Percentiles rank a stretch among this genome's conserved stretches.
phyloP scores from a whole-genome alignment of 2,888 invertebrate species.

The Gymnocheta viridis region DNA sequence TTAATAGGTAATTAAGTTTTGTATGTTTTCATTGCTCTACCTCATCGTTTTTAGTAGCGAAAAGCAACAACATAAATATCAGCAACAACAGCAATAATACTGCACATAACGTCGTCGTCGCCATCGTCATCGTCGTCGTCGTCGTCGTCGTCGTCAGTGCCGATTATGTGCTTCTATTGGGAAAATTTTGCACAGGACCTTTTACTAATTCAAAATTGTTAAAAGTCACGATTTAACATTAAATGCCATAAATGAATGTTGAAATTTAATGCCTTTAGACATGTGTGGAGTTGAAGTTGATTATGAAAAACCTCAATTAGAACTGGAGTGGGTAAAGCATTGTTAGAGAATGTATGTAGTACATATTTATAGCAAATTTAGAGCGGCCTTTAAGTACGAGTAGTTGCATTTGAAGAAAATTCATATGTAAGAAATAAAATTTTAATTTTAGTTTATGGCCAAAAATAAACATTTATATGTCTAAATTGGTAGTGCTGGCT shows the following conservation, averaged over 20 bases:
- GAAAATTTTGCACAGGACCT: slow-evolving; percentile 36
- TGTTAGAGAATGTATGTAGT: not conserved
- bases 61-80: slow-evolving; percentile 17
- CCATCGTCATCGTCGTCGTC: not conserved
- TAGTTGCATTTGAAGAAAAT: not conserved
- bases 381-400: not conserved
- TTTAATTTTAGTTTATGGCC: not conserved
- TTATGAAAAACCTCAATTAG: slow-evolving; percentile 6
- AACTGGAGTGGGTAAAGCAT: not conserved
- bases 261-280: slow-evolving; percentile 42
- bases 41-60: slow-evolving; percentile 42
- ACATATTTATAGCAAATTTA: not conserved
- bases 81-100: not conserved
- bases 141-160: slow-evolving; percentile 5
- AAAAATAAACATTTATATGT: not conserved
- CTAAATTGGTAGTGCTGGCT: not conserved
- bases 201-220: slow-evolving; percentile 56
- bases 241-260: slow-evolving; percentile 48
- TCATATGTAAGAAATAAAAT: not conserved
- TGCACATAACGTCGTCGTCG: not conserved
- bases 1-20: slow-evolving; percentile 69
- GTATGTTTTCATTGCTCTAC: slow-evolving; percentile 59
- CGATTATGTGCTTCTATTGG: slow-evolving; percentile 13
- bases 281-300: slow-evolving; percentile 32
- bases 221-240: slow-evolving; percentile 62